phyloP scores from a whole-genome alignment of 2,113 vertebrate species.

The Phalacrocorax brasilianus region DNA sequence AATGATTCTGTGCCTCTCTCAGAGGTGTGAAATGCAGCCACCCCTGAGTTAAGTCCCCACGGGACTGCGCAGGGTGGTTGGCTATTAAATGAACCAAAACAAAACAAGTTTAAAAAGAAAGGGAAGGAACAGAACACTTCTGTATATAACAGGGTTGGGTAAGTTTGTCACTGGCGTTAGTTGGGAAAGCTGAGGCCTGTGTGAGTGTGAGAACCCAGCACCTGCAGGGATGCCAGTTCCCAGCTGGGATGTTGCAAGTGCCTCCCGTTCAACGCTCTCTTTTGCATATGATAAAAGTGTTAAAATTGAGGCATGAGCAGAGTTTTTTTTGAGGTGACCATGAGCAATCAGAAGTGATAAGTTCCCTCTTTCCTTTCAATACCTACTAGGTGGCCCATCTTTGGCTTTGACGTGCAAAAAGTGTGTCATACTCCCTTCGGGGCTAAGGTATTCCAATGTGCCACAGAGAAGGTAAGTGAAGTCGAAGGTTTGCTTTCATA shows the following conservation, averaged over 20 bases:
- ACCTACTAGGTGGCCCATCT: neutral
- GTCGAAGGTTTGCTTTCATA: neutral
- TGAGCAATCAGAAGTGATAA: neutral
- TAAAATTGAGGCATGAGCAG: neutral
- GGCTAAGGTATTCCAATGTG: neutral
- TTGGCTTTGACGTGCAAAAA: neutral
- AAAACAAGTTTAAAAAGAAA: neutral
- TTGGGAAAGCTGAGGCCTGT: neutral
- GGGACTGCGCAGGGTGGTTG: neutral
- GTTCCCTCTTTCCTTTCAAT: neutral
- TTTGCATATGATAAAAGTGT: neutral
- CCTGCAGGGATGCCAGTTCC: accelerated
- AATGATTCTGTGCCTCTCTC: accelerated
- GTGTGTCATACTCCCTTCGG: neutral
- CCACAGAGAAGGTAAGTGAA: neutral
- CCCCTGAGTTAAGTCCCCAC: too few species aligned
- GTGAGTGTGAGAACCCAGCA: neutral
- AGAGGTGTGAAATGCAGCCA: accelerated
- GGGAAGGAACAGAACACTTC: neutral
- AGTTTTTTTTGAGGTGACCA: neutral
- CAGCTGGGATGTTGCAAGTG: neutral
- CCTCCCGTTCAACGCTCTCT: neutral
- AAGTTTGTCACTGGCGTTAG: neutral
- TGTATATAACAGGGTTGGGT: neutral
- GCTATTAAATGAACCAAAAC: neutral